These are phyloP conservation scores for Remorina albescens DNA, from an alignment of 2,797 vertebrate genomes.

Conservation along the genomic window DNA sequence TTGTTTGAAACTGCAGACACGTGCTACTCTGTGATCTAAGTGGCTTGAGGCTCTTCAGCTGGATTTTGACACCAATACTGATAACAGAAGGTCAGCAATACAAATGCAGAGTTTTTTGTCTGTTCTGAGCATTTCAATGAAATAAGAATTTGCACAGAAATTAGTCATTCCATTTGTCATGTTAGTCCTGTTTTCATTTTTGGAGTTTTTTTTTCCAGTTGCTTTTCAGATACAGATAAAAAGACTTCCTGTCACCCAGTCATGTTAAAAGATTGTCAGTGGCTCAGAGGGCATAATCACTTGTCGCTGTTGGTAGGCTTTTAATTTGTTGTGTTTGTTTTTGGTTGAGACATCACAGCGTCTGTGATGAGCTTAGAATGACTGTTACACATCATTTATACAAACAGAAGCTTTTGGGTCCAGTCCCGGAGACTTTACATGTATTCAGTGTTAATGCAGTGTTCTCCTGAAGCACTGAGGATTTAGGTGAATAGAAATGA, in stretches of 20 bases:
- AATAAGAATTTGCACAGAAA: too few relatives aligned
- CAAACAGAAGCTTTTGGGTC: neutral
- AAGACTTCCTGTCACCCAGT: neutral
- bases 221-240: neutral
- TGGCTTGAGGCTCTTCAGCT: neutral
- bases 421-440: neutral
- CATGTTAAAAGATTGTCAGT: neutral
- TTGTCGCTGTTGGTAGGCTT: neutral
- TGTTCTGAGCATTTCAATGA: too few relatives aligned
- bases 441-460: neutral
- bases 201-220: too few relatives aligned
- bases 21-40: neutral
- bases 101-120: too few relatives aligned
- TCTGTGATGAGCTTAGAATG: neutral
- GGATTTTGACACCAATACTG: neutral
- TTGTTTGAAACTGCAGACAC: neutral
- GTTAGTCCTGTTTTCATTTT: too few relatives aligned
- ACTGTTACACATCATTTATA: neutral
- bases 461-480: conserved; percentile 2
- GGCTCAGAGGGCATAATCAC: neutral
- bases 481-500: neutral
- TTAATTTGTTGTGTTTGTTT: neutral
- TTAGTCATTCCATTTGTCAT: too few relatives aligned
- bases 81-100: too few relatives aligned
- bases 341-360: neutral